Evolutionary conservation across 2,113 vertebrate genomes (phyloP).

Genomic region (Lampris megalopsis): DNA sequence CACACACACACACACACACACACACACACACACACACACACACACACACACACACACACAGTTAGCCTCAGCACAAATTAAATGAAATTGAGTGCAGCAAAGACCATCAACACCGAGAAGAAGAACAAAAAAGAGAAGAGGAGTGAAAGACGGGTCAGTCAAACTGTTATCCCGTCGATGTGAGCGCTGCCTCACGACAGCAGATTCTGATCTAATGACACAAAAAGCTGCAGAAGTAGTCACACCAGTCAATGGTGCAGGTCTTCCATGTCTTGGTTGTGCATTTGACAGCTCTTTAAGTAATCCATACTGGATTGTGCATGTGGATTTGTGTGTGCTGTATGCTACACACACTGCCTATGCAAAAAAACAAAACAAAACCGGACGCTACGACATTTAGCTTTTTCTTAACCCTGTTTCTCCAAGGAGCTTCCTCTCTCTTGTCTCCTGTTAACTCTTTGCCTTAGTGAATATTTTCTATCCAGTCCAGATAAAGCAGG

Average conservation of each 20-base stretch:
- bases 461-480: neutral
- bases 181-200: no score
- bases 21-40: no score
- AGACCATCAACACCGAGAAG: no score
- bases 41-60: neutral
- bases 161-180: no score
- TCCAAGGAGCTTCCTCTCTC: neutral
- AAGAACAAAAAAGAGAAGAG: no score
- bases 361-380: no score
- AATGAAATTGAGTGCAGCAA: neutral
- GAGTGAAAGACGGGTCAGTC: no score
- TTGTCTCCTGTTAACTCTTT: neutral
- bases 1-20: neutral
- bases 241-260: neutral
- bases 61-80: neutral
- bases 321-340: no score
- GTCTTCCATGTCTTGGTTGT: neutral
- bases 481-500: no score
- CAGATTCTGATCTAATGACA: neutral
- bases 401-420: no score
- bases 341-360: no score
- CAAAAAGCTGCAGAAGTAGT: neutral
- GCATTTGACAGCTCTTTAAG: neutral
- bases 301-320: neutral
- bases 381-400: no score